phyloP scores from a whole-genome alignment of 2,888 invertebrate species.

The Parasteatoda lunata region DNA sequence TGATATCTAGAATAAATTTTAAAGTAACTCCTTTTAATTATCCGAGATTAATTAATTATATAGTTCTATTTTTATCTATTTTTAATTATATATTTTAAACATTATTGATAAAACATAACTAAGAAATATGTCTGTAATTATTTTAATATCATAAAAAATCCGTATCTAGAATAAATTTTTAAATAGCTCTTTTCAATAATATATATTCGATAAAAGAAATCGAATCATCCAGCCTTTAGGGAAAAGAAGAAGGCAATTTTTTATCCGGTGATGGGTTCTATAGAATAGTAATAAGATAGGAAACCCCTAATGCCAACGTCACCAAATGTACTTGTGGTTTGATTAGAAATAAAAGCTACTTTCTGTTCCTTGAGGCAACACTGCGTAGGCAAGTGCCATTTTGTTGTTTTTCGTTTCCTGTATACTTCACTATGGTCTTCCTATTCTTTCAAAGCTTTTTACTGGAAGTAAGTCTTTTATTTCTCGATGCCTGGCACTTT shows the following conservation, averaged over 20 bases:
- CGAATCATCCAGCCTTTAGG: not conserved
- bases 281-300: not conserved
- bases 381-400: not conserved
- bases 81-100: no score
- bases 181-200: no score
- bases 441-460: not conserved
- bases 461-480: not conserved
- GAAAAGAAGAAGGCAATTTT: not conserved
- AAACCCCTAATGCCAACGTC: slow-evolving; percentile 4
- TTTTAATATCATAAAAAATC: no score
- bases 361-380: not conserved
- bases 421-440: not conserved
- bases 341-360: slow-evolving; percentile 15
- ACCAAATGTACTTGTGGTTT: slow-evolving; percentile 16
- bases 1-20: no score
- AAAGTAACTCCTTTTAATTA: no score
- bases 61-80: no score
- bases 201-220: slow-evolving; percentile 7
- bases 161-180: no score
- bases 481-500: not conserved
- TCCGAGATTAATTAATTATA: no score
- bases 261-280: not conserved
- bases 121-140: no score
- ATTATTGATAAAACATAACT: no score
- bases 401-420: not conserved